Percentiles rank a stretch among this genome's conserved stretches.
Conservation (phyloP, 2,113 vertebrate genomes). For the Smithornis capensis region DNA sequence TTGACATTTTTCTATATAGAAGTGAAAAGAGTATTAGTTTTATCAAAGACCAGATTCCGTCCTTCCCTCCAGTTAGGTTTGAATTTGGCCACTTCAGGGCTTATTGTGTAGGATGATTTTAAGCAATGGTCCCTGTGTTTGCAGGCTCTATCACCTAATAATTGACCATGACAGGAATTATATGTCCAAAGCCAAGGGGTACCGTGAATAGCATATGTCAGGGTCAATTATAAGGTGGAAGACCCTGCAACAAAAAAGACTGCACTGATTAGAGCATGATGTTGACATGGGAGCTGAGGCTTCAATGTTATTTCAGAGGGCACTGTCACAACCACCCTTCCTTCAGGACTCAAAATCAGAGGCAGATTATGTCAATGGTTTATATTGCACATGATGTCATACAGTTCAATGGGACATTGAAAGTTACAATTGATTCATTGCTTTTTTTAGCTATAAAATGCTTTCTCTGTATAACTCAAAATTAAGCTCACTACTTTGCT, state of each 20-base stretch:
- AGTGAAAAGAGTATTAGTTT: constrained; percentile 59
- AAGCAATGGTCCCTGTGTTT: constrained; percentile 46
- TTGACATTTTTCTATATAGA: constrained; percentile 46
- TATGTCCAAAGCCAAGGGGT: constrained; percentile 63
- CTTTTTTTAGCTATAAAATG: not conserved
- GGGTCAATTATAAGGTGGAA: constrained; percentile 71
- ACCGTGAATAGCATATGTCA: constrained; percentile 69
- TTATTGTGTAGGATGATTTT: constrained; percentile 43
- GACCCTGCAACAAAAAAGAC: constrained; percentile 66
- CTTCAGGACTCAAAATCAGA: constrained; percentile 41
- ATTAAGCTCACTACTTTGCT: not conserved
- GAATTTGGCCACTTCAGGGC: constrained; percentile 54
- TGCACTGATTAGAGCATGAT: constrained; percentile 65
- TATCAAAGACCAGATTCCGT: constrained; percentile 25
- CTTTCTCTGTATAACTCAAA: not conserved
- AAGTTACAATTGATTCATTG: not conserved
- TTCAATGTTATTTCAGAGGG: constrained; percentile 61
- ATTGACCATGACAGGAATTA: constrained; percentile 69
- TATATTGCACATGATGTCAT: not conserved
- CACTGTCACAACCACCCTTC: constrained; percentile 28
- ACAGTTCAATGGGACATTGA: not conserved
- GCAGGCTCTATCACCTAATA: constrained; percentile 65
- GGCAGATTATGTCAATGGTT: constrained; percentile 5
- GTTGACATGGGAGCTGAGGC: constrained; percentile 54
- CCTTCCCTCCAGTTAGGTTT: constrained; percentile 44